phyloP scores from a whole-genome alignment of 2,797 vertebrate species.

The Hybognathus amarus region DNA sequence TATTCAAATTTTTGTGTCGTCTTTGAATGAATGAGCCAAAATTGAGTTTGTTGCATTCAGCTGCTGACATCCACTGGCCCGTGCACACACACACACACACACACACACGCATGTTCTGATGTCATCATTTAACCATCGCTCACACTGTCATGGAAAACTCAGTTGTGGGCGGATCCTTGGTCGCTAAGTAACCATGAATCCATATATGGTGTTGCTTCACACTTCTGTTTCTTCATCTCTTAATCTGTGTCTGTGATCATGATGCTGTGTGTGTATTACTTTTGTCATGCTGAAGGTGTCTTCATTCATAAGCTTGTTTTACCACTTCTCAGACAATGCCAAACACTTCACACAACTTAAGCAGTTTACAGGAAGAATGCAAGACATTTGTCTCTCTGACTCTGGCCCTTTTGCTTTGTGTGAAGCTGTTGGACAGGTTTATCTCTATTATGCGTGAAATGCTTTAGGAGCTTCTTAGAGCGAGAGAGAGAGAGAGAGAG shows the following conservation, averaged over 20 bases:
- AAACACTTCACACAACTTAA: background rate
- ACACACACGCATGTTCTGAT: slow-evolving; percentile 41
- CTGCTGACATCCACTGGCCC: slow-evolving; percentile 40
- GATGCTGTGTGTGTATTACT: background rate
- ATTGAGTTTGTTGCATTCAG: slow-evolving; percentile 7
- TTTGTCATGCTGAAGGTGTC: background rate
- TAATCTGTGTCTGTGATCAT: slow-evolving; percentile 47
- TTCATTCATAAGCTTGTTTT: background rate
- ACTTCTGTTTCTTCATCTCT: slow-evolving; percentile 29
- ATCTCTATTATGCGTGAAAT: slow-evolving; percentile 25
- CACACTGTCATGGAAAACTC: slow-evolving; percentile 83
- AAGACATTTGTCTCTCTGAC: background rate
- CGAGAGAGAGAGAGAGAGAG: slow-evolving; percentile 46
- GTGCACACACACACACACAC: slow-evolving; percentile 15
- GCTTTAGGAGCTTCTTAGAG: slow-evolving; percentile 64
- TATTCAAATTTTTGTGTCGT: background rate
- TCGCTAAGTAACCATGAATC: slow-evolving; percentile 77
- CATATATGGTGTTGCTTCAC: slow-evolving; percentile 71
- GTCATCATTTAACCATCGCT: slow-evolving; percentile 66
- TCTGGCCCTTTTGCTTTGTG: background rate
- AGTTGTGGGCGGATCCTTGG: slow-evolving; percentile 74
- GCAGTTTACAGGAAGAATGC: background rate
- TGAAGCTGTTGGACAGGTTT: slow-evolving; percentile 52
- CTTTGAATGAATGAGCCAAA: background rate
- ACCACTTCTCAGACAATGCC: slow-evolving; percentile 6